Evolutionary conservation across 2,888 invertebrate species (phyloP), one percentile per base, ranked within the genome.

Genomic region (Melangyna quadrimaculata): DNA sequence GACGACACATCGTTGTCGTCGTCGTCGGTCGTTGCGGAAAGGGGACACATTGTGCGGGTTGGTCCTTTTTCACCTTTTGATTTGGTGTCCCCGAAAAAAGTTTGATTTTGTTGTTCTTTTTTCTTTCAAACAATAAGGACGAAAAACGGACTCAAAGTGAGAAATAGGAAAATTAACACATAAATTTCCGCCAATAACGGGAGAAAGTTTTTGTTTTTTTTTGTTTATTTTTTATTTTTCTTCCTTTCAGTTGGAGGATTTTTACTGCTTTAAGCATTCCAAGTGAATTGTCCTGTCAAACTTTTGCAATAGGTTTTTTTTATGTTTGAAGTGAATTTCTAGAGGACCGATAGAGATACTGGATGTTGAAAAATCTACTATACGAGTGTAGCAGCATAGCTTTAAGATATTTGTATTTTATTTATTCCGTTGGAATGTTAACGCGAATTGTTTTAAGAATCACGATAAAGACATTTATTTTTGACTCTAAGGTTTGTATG

Each of bases 81-180:
- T 69, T 78, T 73, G 72, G 40, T 57, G 65, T 55, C 51, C 45
- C 53, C 14, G 1, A 22, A 48, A 48, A 87, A 83, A 81, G 77
- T 87, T 87, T 81, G n/a, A n/a, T n/a, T n/a, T n/a, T n/a, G n/a
- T n/a, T 69, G n/a, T 43, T 40, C 9, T 63, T 65, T 45, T 14
- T 45, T 19, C 8, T 45, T 67, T 24, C 67, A 35, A 22, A 40
- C 81, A 71, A 72, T 57, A 65, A 71, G 80, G 88, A 87, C 82
- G 87, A 88, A 73, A 73, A 88, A 87, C 80, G 75, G 78, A 78
- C 75, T 71, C 63, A 78, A 74, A 67, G 70, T 80, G 65, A 65
- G 84, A 78, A 87, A 67, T 78, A 78, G 78, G 84, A 88, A 87
- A 91, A 91, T 91, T 91, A 91, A 91, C 90, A 91, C 91, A 91